These are phyloP conservation scores for Brevimyrus niger DNA, from an alignment of 2,113 vertebrate species.

Conservation along the genomic window DNA sequence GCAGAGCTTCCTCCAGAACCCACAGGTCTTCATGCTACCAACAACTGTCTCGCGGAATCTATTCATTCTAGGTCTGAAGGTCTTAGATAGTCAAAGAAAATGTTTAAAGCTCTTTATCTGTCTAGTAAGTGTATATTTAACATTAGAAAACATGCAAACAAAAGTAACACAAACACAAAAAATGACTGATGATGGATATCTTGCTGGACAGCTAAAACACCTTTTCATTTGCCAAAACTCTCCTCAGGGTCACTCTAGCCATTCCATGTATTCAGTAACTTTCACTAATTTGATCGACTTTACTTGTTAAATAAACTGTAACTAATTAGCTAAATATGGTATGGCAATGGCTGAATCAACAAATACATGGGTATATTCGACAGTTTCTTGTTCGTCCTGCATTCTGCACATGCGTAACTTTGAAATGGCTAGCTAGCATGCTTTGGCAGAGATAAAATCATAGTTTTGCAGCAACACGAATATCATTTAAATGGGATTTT, in stretches of 20 bases:
- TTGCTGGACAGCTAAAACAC: not conserved
- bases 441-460: not conserved
- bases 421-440: not conserved
- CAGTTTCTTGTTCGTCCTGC: not conserved
- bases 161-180: not conserved
- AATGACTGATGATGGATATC: not conserved
- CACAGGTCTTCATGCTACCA: conserved; percentile 66
- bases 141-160: not conserved
- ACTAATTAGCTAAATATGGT: not conserved
- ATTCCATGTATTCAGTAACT: not conserved
- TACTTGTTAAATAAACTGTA: not conserved
- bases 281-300: not conserved
- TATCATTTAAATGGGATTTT: not conserved
- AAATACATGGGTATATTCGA: not conserved
- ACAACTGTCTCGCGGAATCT: not conserved
- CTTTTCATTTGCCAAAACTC: not conserved
- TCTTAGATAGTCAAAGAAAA: not conserved
- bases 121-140: not conserved
- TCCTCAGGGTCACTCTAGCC: not conserved
- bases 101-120: not conserved
- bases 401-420: not conserved
- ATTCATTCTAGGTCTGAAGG: not conserved
- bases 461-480: not conserved
- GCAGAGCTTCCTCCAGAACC: conserved; percentile 86
- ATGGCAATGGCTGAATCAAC: not conserved